Conservation (phyloP, 1,140 invertebrate genomes). For the Drosophila kepulauana region DNA sequence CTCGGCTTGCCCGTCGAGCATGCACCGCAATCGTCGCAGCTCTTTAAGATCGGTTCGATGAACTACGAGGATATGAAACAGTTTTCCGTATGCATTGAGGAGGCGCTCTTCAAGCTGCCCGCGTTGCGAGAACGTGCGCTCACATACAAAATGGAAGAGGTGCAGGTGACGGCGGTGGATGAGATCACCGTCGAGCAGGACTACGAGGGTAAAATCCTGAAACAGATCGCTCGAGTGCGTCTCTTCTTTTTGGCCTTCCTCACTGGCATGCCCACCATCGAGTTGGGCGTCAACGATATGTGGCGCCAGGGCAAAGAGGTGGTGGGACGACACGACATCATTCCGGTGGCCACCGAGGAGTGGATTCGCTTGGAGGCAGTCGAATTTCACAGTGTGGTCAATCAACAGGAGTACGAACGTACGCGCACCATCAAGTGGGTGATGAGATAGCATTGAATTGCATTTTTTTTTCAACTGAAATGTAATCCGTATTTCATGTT, state of each 20-base stretch:
- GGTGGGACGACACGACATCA: constrained; percentile 99
- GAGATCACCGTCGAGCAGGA: constrained; percentile 98
- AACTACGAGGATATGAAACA: constrained; percentile 95
- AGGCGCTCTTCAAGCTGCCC: constrained; percentile 93
- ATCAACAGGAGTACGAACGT: constrained; percentile 95
- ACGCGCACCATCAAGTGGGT: constrained; percentile 95
- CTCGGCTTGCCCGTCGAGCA: constrained; percentile 98
- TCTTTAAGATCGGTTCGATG: constrained; percentile 97
- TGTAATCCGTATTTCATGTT: too few relatives aligned
- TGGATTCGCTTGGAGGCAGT: constrained; percentile 98
- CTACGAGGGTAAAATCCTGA: constrained; percentile 92
- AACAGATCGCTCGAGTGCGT: constrained; percentile 97
- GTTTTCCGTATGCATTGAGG: constrained; percentile 95
- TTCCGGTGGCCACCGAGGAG: constrained; percentile 99
- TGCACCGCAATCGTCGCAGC: constrained; percentile 97
- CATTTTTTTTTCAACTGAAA: constrained; percentile 7
- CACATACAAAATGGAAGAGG: constrained; percentile 98
- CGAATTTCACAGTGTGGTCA: constrained; percentile 97
- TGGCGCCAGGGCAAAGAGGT: constrained; percentile 98
- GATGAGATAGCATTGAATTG: background rate
- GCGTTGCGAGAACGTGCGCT: constrained; percentile 95
- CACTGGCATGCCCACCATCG: constrained; percentile 96
- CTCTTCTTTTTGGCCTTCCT: constrained; percentile 98
- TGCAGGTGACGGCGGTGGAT: constrained; percentile 98
- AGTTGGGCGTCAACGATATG: constrained; percentile 99